Percentiles rank a stretch among this genome's conserved stretches.
Conservation (phyloP, 2,113 vertebrate species). For the Loxodonta africana region DNA sequence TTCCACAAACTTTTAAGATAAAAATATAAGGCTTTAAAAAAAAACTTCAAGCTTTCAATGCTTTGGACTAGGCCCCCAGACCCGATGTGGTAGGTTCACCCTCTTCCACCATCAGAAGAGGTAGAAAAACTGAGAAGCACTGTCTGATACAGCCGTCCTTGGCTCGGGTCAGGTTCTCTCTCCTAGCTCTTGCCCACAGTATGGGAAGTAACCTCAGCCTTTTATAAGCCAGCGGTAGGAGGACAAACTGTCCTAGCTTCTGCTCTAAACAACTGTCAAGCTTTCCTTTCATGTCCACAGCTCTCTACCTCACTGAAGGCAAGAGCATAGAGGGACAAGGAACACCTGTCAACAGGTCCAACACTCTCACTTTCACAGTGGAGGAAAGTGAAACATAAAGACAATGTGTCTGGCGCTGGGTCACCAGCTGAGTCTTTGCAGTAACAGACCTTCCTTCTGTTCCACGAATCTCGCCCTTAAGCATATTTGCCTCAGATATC, state of each 20-base stretch:
- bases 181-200: neutral
- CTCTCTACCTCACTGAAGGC: neutral
- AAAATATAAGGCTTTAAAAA: conserved; percentile 34
- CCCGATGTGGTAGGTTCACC: too few species aligned
- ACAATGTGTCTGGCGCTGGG: neutral
- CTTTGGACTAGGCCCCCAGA: neutral
- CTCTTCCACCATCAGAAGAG: neutral
- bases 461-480: neutral
- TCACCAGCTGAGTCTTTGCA: neutral
- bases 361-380: neutral
- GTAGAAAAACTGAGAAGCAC: neutral
- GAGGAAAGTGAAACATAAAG: neutral
- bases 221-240: neutral
- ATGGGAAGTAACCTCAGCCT: neutral
- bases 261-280: neutral
- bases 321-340: neutral
- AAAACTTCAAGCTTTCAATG: neutral
- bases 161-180: neutral
- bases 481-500: conserved; percentile 10
- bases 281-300: neutral
- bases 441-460: neutral
- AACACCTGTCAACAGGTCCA: neutral
- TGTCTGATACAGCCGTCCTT: neutral
- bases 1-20: neutral
- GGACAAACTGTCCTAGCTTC: neutral